These are phyloP conservation scores for Trichopoda pennipes DNA, from an alignment of 2,888 invertebrate genomes.

Conservation along the genomic window DNA sequence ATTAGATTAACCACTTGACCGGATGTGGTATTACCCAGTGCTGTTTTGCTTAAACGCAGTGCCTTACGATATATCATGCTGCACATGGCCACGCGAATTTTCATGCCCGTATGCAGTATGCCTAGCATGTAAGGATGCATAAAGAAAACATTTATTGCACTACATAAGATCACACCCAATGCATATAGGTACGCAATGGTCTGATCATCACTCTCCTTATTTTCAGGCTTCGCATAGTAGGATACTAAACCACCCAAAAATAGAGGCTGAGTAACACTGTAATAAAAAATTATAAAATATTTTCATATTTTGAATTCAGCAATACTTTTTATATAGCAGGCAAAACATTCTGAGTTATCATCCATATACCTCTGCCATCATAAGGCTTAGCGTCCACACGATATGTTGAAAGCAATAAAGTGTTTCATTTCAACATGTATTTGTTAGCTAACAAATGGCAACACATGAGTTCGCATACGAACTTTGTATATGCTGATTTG, in stretches of 20 bases:
- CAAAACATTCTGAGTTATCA: too few relatives aligned
- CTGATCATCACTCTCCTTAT: conserved; percentile 61
- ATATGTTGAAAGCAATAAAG: too few relatives aligned
- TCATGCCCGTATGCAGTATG: conserved; percentile 85
- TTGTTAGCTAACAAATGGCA: too few relatives aligned
- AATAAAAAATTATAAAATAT: conserved; percentile 42
- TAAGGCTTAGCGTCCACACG: too few relatives aligned
- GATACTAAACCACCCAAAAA: conserved; percentile 85
- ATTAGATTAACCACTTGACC: conserved; percentile 92
- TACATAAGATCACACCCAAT: conserved; percentile 86
- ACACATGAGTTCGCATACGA: too few relatives aligned
- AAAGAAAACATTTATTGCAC: conserved; percentile 87
- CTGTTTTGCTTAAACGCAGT: conserved; percentile 86
- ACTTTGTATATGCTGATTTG: too few relatives aligned
- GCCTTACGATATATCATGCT: conserved; percentile 86
- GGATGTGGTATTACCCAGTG: conserved; percentile 88
- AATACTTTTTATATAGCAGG: too few relatives aligned
- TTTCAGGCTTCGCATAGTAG: conserved; percentile 81
- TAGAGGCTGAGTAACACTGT: conserved; percentile 85
- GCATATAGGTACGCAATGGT: conserved; percentile 89
- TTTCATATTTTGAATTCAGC: not conserved
- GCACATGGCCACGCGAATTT: conserved; percentile 85
- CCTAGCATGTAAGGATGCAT: conserved; percentile 94
- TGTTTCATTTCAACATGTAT: too few relatives aligned
- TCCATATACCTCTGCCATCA: too few relatives aligned